Percentiles rank a stretch among this genome's conserved stretches.
Conservation (phyloP, 2,888 invertebrate genomes). For the Tenthredo livida region DNA sequence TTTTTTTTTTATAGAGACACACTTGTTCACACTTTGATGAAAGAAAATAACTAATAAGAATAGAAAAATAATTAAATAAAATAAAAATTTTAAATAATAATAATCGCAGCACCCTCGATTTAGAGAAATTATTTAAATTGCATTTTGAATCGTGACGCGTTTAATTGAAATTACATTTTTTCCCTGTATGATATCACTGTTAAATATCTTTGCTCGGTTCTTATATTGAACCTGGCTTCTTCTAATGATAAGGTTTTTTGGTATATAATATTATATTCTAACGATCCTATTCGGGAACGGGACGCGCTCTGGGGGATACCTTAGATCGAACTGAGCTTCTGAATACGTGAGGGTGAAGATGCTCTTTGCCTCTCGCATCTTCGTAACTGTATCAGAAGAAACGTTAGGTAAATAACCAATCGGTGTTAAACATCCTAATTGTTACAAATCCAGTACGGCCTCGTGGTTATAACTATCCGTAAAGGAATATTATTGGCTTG, state of each 20-base stretch:
- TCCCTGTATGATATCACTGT: background rate
- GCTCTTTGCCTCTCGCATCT: conserved; percentile 56
- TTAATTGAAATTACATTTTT: conserved; percentile 4
- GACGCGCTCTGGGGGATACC: conserved; percentile 35
- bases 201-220: background rate
- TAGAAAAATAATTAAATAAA: background rate
- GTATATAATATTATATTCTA: background rate
- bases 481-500: background rate
- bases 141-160: conserved; percentile 1
- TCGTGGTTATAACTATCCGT: background rate
- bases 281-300: background rate
- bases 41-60: background rate
- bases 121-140: background rate
- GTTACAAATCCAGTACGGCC: conserved; percentile 68
- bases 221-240: background rate
- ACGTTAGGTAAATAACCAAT: conserved; percentile 74
- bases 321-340: conserved; percentile 42
- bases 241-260: background rate
- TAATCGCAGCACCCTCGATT: background rate
- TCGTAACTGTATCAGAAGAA: conserved; percentile 75
- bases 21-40: background rate
- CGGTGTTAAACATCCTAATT: conserved; percentile 73
- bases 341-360: conserved; percentile 55
- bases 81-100: background rate
- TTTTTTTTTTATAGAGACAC: background rate